phyloP scores from a whole-genome alignment of 2,888 invertebrate genomes.

The Gortyna flavago region DNA sequence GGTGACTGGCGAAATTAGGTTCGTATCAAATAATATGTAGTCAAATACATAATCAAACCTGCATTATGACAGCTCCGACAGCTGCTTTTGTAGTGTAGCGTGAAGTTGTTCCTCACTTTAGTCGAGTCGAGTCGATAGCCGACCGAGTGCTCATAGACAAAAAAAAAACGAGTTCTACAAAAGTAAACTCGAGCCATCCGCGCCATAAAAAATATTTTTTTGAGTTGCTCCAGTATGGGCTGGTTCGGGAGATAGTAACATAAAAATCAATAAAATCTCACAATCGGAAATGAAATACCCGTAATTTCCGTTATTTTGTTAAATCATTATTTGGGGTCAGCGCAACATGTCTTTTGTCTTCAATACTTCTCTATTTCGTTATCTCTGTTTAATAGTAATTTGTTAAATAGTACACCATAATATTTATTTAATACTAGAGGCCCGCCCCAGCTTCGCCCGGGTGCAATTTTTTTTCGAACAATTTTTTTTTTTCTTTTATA shows the following conservation, averaged over 20 bases:
- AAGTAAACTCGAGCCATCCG: neutral
- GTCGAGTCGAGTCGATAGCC: slow-evolving; percentile 1
- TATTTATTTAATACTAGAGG: neutral
- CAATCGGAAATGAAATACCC: neutral
- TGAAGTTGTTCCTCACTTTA: slow-evolving; percentile 32
- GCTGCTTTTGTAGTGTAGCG: slow-evolving; percentile 6
- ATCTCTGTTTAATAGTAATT: too few relatives aligned
- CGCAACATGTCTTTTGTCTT: neutral
- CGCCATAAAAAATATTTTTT: neutral
- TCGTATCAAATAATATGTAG: neutral
- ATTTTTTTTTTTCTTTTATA: too few relatives aligned
- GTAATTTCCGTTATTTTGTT: neutral
- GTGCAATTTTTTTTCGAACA: too few relatives aligned
- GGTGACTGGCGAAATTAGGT: neutral
- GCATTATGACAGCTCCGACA: slow-evolving; percentile 31
- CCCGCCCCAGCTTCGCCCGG: too few relatives aligned
- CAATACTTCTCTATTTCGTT: too few relatives aligned
- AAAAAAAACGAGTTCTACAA: neutral
- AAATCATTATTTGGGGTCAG: neutral
- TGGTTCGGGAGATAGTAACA: neutral
- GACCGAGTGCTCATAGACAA: slow-evolving; percentile 34
- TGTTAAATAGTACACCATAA: neutral
- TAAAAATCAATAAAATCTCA: neutral
- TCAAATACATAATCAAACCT: slow-evolving; percentile 13
- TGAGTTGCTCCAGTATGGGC: neutral